A percentile compares a stretch with the other conserved stretches of the same genome.
Evolutionary conservation across 2,797 vertebrate genomes (phyloP).

Genomic region (Pseudotriccus pelzelni): DNA sequence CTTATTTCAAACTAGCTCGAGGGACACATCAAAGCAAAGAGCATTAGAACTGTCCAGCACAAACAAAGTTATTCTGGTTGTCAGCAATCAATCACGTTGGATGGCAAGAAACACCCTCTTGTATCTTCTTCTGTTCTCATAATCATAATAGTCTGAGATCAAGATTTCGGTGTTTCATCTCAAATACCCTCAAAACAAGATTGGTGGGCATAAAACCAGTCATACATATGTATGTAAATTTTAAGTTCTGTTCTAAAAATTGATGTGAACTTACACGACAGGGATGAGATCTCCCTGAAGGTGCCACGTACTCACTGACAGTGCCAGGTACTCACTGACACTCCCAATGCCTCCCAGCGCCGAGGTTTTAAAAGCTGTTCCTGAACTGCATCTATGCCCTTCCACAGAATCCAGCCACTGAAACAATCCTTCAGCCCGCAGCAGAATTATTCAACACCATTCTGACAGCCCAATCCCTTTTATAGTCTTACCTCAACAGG

Average conservation of each 20-base stretch:
- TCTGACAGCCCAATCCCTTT: not conserved
- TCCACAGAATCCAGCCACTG: not conserved
- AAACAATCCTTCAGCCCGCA: not conserved
- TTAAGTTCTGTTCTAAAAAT: not conserved
- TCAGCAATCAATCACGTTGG: not conserved
- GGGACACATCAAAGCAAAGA: not conserved
- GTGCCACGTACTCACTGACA: not conserved
- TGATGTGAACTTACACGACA: not conserved
- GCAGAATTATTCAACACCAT: not conserved
- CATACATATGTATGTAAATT: too few species aligned
- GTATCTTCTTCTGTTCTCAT: not conserved
- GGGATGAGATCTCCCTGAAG: not conserved
- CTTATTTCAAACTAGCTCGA: not conserved
- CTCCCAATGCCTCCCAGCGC: not conserved
- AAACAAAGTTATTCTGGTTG: not conserved
- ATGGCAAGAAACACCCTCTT: not conserved
- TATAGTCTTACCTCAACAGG: not conserved
- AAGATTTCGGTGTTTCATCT: not conserved
- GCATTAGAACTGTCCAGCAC: not conserved
- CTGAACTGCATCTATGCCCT: not conserved
- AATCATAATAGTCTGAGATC: not conserved
- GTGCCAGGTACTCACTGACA: fast-evolving
- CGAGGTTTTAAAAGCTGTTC: not conserved
- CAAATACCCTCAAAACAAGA: not conserved
- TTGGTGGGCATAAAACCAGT: fast-evolving